Conservation (phyloP, 2,797 vertebrate genomes). For the Bradypodion ventrale region DNA sequence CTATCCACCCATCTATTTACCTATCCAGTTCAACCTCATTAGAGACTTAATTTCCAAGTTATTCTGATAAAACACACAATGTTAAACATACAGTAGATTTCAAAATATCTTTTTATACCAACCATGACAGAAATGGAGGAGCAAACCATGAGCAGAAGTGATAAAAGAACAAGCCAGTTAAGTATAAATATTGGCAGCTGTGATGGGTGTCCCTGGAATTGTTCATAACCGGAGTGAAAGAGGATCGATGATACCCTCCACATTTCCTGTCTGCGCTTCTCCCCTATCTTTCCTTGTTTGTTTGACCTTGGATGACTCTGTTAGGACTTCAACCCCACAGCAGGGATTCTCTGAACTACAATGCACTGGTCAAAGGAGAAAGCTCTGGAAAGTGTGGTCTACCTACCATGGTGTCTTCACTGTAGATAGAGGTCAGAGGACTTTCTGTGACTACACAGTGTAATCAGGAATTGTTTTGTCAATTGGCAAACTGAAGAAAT, state of each 20-base stretch:
- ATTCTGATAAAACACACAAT: neutral
- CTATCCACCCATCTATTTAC: too few species aligned
- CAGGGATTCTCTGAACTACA: neutral
- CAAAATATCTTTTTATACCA: too few species aligned
- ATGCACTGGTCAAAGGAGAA: constrained; percentile 16
- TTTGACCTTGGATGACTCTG: constrained; percentile 42
- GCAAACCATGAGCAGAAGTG: neutral
- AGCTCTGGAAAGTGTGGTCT: constrained; percentile 48
- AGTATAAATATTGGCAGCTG: neutral
- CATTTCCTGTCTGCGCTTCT: neutral
- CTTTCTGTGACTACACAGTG: neutral
- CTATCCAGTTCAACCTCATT: neutral
- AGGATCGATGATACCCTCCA: constrained; percentile 1
- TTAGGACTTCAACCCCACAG: neutral
- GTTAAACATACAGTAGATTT: neutral
- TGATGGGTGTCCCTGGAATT: neutral
- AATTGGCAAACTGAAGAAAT: neutral
- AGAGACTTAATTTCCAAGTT: neutral
- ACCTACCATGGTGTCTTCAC: neutral
- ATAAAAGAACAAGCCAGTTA: neutral
- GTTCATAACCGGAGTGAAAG: neutral
- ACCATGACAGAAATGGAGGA: neutral
- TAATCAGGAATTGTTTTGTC: constrained; percentile 39
- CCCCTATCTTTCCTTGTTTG: neutral
- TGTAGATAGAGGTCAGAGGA: neutral